These are phyloP conservation scores for Umimayanthus kanabou DNA, from an alignment of 92 coral and sea anemone genomes.

Conservation along the genomic window DNA sequence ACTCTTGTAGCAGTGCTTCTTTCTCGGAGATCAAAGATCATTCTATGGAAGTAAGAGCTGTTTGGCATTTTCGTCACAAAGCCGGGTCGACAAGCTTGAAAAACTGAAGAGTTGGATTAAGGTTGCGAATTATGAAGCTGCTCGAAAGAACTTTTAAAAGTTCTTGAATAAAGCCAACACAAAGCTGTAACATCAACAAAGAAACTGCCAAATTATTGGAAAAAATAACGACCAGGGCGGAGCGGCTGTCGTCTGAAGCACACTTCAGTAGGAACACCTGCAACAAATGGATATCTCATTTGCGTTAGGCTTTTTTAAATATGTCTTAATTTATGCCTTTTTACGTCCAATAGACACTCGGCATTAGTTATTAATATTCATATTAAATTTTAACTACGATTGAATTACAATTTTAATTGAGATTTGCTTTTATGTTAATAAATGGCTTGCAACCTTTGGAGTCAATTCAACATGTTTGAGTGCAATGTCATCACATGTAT, in stretches of 20 bases:
- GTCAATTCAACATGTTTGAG: neutral
- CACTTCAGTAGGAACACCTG: neutral
- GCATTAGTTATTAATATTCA: no score
- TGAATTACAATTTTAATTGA: neutral
- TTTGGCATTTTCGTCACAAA: constrained; percentile 11
- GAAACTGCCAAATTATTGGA: neutral
- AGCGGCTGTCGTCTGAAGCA: neutral
- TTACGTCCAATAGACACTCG: neutral
- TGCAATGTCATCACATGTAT: no score
- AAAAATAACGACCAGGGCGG: neutral
- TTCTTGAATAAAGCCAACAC: neutral
- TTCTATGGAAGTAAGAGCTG: neutral
- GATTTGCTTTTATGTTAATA: no score
- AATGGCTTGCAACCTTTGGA: neutral
- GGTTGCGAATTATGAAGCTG: neutral
- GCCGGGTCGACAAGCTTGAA: neutral
- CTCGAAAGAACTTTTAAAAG: neutral
- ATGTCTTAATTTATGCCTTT: neutral
- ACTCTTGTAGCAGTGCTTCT: neutral
- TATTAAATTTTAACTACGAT: no score
- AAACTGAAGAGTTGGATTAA: neutral
- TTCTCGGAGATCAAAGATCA: constrained; percentile 15
- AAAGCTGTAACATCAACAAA: neutral
- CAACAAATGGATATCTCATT: neutral
- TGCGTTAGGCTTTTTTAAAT: neutral